Percentiles rank a stretch among this genome's conserved stretches.
phyloP scores from a whole-genome alignment of 2,888 invertebrate genomes.

The Stenoptilia bipunctidactyla region DNA sequence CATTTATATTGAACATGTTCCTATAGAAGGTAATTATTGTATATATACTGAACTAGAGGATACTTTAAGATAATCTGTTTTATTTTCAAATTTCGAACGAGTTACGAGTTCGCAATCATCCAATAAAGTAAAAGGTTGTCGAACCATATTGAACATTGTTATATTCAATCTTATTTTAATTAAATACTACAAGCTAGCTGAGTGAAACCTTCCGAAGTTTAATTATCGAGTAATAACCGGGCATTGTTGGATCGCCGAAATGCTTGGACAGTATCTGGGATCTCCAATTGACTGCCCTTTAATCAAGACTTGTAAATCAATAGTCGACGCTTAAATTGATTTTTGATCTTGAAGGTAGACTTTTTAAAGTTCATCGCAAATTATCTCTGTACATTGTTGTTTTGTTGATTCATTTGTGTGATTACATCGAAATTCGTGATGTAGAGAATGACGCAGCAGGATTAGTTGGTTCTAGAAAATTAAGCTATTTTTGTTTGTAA shows the following conservation, averaged over 20 bases:
- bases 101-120: too few relatives aligned
- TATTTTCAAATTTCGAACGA: too few relatives aligned
- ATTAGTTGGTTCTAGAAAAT: too few relatives aligned
- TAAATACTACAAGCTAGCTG: slow-evolving; percentile 19
- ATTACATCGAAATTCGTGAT: neutral
- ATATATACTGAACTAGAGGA: too few relatives aligned
- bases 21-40: too few relatives aligned
- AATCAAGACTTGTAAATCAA: slow-evolving; percentile 45
- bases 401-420: neutral
- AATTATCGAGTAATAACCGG: slow-evolving; percentile 27
- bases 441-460: too few relatives aligned
- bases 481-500: too few relatives aligned
- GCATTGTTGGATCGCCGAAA: too few relatives aligned
- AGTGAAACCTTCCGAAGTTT: slow-evolving; percentile 49
- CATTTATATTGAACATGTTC: slow-evolving; percentile 16
- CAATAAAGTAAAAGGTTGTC: too few relatives aligned
- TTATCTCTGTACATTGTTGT: neutral
- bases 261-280: too few relatives aligned
- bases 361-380: slow-evolving; percentile 1
- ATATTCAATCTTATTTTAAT: too few relatives aligned
- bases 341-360: slow-evolving; percentile 7
- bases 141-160: slow-evolving; percentile 18
- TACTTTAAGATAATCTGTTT: too few relatives aligned
- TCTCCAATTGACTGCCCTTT: slow-evolving; percentile 30
- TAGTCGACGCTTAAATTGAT: slow-evolving; percentile 21